A percentile compares a stretch with the other conserved stretches of the same genome.
These are phyloP conservation scores for Liodrosophila aerea DNA, from an alignment of 2,888 invertebrate genomes.

Conservation along the genomic window DNA sequence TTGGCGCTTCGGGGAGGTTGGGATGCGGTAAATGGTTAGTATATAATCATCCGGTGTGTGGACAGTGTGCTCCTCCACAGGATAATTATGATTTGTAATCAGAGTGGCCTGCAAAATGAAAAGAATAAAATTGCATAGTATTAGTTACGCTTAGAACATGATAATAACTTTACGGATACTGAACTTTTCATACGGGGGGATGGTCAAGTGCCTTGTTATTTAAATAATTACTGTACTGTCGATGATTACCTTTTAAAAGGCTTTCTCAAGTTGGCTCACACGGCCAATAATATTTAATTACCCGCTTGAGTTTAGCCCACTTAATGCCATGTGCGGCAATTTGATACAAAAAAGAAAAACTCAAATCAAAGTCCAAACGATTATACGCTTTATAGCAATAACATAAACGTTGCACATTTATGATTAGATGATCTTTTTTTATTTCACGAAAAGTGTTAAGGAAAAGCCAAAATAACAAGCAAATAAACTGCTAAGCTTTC, in stretches of 20 bases:
- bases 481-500: conserved; percentile 15
- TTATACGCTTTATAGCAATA: conserved; percentile 4
- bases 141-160: no score
- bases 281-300: no score
- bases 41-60: conserved; percentile 79
- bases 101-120: conserved; percentile 66
- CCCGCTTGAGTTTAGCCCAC: neutral
- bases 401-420: conserved; percentile 13
- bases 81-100: conserved; percentile 83
- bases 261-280: no score
- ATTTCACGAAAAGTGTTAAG: neutral
- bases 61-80: conserved; percentile 86
- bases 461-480: neutral
- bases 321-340: conserved; percentile 5
- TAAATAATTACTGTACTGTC: no score
- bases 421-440: conserved; percentile 22
- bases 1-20: conserved; percentile 67
- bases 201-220: no score
- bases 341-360: neutral
- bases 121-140: no score
- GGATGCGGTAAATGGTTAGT: conserved; percentile 80
- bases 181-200: no score
- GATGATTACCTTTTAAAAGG: no score
- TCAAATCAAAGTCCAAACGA: conserved; percentile 35
- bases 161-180: no score